phyloP scores from a whole-genome alignment of 2,888 invertebrate genomes.

The Cataglyphis cursor region DNA sequence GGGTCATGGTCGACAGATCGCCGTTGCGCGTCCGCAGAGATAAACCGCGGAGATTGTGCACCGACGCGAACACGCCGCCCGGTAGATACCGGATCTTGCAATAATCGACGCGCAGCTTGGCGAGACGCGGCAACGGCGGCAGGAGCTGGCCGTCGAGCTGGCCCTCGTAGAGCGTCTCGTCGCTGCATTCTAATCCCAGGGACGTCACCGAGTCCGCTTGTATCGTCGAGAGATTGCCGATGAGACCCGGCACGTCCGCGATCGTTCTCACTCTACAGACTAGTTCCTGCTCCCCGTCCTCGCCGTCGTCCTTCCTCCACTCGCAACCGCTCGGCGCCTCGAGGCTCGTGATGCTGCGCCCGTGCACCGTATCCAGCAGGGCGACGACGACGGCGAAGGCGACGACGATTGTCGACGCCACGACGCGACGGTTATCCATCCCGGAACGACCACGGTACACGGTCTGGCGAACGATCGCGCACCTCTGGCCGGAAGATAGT shows the following conservation, averaged over 20 bases:
- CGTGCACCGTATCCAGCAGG: slow-evolving; percentile 64
- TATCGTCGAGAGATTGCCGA: slow-evolving; percentile 90
- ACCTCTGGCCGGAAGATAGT: slow-evolving; percentile 48
- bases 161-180: slow-evolving; percentile 92
- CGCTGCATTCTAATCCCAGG: slow-evolving; percentile 91
- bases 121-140: slow-evolving; percentile 89
- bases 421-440: slow-evolving; percentile 61
- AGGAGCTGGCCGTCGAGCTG: slow-evolving; percentile 88
- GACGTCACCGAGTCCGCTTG: slow-evolving; percentile 91
- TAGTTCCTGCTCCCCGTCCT: slow-evolving; percentile 87
- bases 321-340: slow-evolving; percentile 92
- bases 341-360: slow-evolving; percentile 83
- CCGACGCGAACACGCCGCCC: slow-evolving; percentile 90
- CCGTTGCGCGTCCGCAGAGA: slow-evolving; percentile 92
- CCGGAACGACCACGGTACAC: slow-evolving; percentile 11
- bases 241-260: slow-evolving; percentile 90
- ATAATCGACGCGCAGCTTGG: slow-evolving; percentile 91
- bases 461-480: slow-evolving; percentile 23
- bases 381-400: slow-evolving; percentile 50
- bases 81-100: slow-evolving; percentile 93
- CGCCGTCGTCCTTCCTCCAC: slow-evolving; percentile 88
- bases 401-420: slow-evolving; percentile 12
- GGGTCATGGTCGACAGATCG: slow-evolving; percentile 93
- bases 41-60: slow-evolving; percentile 90
- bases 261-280: slow-evolving; percentile 92